phyloP scores from a whole-genome alignment of 92 coral and sea anemone genomes.

The Paragorgia papillata region DNA sequence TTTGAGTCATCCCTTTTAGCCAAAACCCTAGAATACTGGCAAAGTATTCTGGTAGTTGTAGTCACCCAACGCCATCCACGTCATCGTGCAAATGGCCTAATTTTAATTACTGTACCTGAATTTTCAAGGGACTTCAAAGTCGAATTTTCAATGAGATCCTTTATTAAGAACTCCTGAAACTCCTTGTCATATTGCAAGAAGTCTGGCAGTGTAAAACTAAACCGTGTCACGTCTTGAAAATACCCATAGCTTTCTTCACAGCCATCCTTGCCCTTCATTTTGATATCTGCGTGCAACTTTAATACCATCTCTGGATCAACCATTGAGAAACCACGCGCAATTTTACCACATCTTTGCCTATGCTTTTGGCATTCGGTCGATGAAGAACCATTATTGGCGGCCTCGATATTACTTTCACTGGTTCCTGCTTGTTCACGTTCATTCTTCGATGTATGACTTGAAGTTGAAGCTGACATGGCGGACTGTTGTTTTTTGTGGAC shows the following conservation, averaged over 20 bases:
- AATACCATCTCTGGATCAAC: conserved; percentile 88
- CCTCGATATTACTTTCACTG: background rate
- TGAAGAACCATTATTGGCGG: background rate
- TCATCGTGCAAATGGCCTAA: no score
- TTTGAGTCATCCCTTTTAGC: no score
- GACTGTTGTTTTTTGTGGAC: no score
- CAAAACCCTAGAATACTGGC: no score
- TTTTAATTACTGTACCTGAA: conserved; percentile 64
- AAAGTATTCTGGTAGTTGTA: no score
- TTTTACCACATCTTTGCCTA: conserved; percentile 47
- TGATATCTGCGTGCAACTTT: conserved; percentile 78
- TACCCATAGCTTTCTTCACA: conserved; percentile 64
- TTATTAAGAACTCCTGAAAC: conserved; percentile 73
- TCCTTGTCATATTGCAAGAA: conserved; percentile 70
- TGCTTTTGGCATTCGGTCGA: background rate
- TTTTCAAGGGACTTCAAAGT: conserved; percentile 82
- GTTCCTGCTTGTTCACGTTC: background rate
- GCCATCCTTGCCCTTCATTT: conserved; percentile 60
- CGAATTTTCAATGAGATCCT: conserved; percentile 88
- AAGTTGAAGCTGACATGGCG: no score
- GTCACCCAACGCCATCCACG: no score
- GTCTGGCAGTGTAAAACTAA: conserved; percentile 88
- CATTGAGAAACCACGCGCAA: conserved; percentile 82
- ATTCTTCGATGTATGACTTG: background rate
- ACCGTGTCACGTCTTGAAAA: conserved; percentile 75